phyloP scores from a whole-genome alignment of 2,797 vertebrate species.

The Phalanger gymnotis region DNA sequence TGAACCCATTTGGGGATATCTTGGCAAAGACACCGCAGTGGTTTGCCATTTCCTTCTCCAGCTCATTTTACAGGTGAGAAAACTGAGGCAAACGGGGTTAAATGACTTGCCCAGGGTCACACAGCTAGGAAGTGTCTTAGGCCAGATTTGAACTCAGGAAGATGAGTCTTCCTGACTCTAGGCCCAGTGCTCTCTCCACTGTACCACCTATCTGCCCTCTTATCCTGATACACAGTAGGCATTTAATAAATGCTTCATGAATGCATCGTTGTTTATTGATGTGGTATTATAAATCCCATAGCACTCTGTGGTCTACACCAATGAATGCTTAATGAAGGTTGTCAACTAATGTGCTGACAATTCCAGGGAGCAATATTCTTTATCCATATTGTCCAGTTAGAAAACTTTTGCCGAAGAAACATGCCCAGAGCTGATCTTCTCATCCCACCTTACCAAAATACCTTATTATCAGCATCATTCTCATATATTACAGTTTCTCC shows the following conservation, averaged over 20 bases:
- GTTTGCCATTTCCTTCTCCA: neutral
- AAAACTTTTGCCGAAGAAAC: neutral
- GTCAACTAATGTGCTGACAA: neutral
- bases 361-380: neutral
- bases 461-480: neutral
- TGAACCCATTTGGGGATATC: neutral
- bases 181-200: neutral
- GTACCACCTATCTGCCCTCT: neutral
- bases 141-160: constrained; percentile 2
- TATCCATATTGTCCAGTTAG: neutral
- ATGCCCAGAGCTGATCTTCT: constrained; percentile 19
- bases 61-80: neutral
- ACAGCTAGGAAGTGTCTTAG: constrained; percentile 2
- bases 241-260: neutral
- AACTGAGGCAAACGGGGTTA: neutral
- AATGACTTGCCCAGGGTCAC: neutral
- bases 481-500: neutral
- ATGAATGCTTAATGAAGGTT: neutral
- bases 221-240: neutral
- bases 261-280: neutral
- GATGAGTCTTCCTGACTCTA: neutral
- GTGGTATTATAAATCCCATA: neutral
- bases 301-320: neutral
- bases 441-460: neutral
- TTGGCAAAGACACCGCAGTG: neutral